Conservation (phyloP, 2,888 invertebrate species). For the Folsomia manolachei region DNA sequence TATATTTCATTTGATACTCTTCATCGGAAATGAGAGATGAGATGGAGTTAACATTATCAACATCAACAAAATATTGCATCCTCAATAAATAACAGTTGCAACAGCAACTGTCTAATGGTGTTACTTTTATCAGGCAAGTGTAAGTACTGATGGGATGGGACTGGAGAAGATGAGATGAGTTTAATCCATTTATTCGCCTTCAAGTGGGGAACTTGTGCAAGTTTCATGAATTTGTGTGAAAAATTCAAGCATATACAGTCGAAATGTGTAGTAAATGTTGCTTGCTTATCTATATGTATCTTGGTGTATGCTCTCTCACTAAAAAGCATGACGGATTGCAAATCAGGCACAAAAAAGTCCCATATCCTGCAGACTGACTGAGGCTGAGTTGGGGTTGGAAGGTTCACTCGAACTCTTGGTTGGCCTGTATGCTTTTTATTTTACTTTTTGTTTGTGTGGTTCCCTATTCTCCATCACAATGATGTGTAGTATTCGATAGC, state of each 20-base stretch:
- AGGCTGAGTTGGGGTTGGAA: too few relatives aligned
- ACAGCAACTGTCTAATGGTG: too few relatives aligned
- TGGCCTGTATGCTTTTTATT: background rate
- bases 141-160: background rate
- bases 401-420: background rate
- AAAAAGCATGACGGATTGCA: slow-evolving; percentile 21
- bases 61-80: background rate
- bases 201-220: slow-evolving; percentile 10
- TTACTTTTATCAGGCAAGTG: slow-evolving; percentile 13
- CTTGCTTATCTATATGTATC: slow-evolving; percentile 11
- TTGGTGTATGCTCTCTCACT: too few relatives aligned
- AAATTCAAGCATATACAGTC: slow-evolving; percentile 12
- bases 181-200: slow-evolving; percentile 18
- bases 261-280: slow-evolving; percentile 4
- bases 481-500: background rate
- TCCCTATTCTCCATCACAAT: background rate
- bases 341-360: slow-evolving; percentile 20
- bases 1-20: too few relatives aligned
- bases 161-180: slow-evolving; percentile 3
- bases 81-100: background rate
- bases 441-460: background rate
- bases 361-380: background rate
- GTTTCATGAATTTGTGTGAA: slow-evolving; percentile 22
- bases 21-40: background rate
- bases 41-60: slow-evolving; percentile 7